Evolutionary conservation across 2,797 vertebrate species (phyloP).

Genomic region (Gallinago nigripennis): DNA sequence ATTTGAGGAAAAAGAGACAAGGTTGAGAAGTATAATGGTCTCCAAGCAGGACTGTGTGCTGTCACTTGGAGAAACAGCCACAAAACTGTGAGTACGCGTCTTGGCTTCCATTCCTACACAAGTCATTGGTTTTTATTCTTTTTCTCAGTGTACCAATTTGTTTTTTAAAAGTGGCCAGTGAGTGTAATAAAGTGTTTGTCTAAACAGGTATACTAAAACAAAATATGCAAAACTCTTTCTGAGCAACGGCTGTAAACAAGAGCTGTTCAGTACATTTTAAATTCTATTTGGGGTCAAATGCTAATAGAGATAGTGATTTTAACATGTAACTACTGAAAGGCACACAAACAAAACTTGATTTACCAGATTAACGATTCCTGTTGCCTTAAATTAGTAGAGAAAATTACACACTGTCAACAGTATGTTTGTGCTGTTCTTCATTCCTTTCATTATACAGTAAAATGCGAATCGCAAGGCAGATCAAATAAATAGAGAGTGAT

Average conservation of each 20-base stretch:
- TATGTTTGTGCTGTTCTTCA: background rate
- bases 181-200: background rate
- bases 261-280: background rate
- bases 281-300: background rate
- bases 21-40: background rate
- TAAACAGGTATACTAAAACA: background rate
- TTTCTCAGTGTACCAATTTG: background rate
- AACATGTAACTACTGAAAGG: background rate
- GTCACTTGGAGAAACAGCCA: background rate
- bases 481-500: background rate
- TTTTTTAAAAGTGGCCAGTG: background rate
- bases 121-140: background rate
- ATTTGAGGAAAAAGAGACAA: background rate
- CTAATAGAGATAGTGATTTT: background rate
- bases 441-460: background rate
- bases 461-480: background rate
- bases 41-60: background rate
- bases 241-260: background rate
- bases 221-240: background rate
- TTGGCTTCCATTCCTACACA: background rate
- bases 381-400: conserved; percentile 1
- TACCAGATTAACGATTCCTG: background rate
- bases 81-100: background rate
- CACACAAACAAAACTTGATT: background rate
- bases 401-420: background rate